These are phyloP conservation scores for Petrolisthes manimaculis DNA, from an alignment of 2,888 invertebrate species.

Conservation along the genomic window DNA sequence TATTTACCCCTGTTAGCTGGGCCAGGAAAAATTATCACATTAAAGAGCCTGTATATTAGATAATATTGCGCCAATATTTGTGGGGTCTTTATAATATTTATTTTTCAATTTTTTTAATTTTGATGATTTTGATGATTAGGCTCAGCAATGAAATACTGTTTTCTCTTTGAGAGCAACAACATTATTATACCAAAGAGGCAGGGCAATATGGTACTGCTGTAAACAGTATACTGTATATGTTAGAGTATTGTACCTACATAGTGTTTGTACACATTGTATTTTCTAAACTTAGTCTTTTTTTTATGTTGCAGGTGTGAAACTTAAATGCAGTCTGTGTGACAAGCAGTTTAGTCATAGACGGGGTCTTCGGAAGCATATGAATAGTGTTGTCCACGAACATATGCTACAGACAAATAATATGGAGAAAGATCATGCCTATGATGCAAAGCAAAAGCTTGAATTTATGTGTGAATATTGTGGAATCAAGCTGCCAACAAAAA, in stretches of 20 bases:
- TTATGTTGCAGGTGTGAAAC: constrained; percentile 41
- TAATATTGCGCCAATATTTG: too few relatives aligned
- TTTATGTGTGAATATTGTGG: constrained; percentile 52
- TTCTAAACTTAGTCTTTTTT: neutral
- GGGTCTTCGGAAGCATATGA: constrained; percentile 56
- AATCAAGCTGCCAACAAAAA: constrained; percentile 32
- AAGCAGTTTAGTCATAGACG: constrained; percentile 52
- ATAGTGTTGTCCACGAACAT: constrained; percentile 34
- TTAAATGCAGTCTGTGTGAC: constrained; percentile 51
- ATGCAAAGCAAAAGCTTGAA: constrained; percentile 29
- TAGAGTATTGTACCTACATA: neutral
- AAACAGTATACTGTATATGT: neutral
- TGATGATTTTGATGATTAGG: too few relatives aligned
- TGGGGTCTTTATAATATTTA: too few relatives aligned
- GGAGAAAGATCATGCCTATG: constrained; percentile 52
- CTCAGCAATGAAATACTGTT: too few relatives aligned
- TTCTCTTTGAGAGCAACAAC: too few relatives aligned
- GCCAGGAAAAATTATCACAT: too few relatives aligned
- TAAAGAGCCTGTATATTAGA: too few relatives aligned
- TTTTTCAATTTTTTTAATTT: too few relatives aligned
- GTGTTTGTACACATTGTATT: neutral
- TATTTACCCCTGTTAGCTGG: too few relatives aligned
- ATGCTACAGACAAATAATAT: constrained; percentile 40
- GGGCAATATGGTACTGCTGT: too few relatives aligned
- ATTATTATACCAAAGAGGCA: too few relatives aligned